Evolutionary conservation across 2,888 invertebrate genomes (phyloP), one percentile per base, ranked within the genome.

Genomic region (Pasiphila rectangulata): DNA sequence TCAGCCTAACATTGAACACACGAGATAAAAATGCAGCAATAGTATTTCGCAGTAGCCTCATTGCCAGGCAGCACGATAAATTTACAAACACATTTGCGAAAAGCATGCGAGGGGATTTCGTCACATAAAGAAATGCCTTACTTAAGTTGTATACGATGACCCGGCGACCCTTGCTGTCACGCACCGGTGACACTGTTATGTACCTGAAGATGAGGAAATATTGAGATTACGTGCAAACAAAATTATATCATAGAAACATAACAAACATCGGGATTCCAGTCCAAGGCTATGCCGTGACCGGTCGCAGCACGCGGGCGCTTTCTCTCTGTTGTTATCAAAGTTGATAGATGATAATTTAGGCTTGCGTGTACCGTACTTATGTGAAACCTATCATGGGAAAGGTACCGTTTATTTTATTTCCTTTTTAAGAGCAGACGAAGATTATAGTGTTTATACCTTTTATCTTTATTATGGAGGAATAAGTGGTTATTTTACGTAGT

Each of bases 141-240:
- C 92, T 84, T 74, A 91, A 90, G 61, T 90, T 83, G 60, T 90
- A 90, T 48, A 95, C 89, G 64, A 95, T 90, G 54, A 96, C 94
- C 61, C 94, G 90, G 1, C 95, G 90, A 37, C 95, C 95, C 61
- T 90, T 78, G 59, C 83, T 87, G 79, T 96, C 95, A 50, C 94
- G 89, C 50, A 92, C 91, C 19, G 95, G 95, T 40, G 94, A 93
- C 13, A 92, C 93, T 63, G 93, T 93, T 59, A 95, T 90, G 72
- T 94, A 95, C 69, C 93, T 93, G 62, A 44, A 73, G 72, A 66
- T 72, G 65, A 68, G 56, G 69, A 75, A 74, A 76, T 39, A n/a
- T 63, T 70, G 72, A 64, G 74, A 73, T 60, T 53, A 43, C 47
- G 45, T 46, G 47, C 46, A 52, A 59, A 56, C 38, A 21, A 59